Evolutionary conservation across 2,888 invertebrate species (phyloP), one percentile per base, ranked within the genome.

Genomic region (Pachymerium ferrugineum): DNA sequence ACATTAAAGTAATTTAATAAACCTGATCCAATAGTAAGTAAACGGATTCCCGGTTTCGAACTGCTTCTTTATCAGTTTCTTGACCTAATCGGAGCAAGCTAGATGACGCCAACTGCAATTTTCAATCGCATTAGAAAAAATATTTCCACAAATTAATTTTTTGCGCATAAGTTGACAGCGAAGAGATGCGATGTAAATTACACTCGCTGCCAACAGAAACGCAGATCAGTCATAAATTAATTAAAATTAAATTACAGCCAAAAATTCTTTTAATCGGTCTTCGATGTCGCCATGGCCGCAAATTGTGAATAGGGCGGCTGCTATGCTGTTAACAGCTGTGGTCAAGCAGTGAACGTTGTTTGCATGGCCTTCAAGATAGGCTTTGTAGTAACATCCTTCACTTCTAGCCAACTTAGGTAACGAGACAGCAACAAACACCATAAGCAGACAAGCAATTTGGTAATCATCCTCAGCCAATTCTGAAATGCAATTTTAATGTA

Each of bases 311-410:
- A 99, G 84, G 0, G 98, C 97, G 19, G 96, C 97, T 80, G 97
- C 97, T 76, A 97, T 93, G 79, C 93, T 92, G 81, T 96, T 97
- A 42, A 98, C 92, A 0, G 97, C 97, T 67, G 94, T 89, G 0
- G 98, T 96, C 87, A 99, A 92, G 81, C 99, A 99, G 82, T 99
- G 99, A 76, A 94, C 95, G 82, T 99, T 99, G 84, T 99, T 99
- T n/a, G 94, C 90, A 81, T 99, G 97, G 0, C 83, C 83, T 79
- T 83, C 83, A 12, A 84, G 79, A 5, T 81, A 78, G 16, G 84
- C 82, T 76, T 81, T 83, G 78, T 80, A 84, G 73, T 81, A 93
- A 0, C 96, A 94, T 73, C 89, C 89, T 75, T 97, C 97, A 79
- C 89, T 92, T 75, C 92, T 88, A 1, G 98, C 97, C 71, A 99